Conservation (phyloP, 1,140 invertebrate species). For the Lasaia peninsularis region DNA sequence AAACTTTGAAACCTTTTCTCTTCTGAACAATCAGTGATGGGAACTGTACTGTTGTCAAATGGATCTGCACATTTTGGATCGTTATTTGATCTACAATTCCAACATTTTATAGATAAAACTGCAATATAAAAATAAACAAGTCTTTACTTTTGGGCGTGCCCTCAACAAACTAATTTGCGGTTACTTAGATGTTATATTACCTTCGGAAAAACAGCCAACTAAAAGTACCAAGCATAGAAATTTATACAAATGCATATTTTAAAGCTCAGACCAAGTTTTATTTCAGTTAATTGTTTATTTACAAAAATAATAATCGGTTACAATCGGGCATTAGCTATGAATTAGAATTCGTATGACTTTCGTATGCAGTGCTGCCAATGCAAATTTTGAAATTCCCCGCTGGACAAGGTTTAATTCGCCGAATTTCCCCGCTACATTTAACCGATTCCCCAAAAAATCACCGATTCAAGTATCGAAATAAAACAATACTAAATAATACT, state of each 20-base stretch:
- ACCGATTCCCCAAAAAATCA: no score
- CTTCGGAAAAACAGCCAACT: slow-evolving; percentile 27
- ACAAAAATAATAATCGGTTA: neutral
- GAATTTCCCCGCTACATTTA: no score
- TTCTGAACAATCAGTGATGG: slow-evolving; percentile 90
- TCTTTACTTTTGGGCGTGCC: slow-evolving; percentile 46
- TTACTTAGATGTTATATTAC: slow-evolving; percentile 29
- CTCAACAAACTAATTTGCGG: neutral
- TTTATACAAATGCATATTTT: neutral
- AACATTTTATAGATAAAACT: slow-evolving; percentile 91
- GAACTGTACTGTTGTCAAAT: slow-evolving; percentile 93
- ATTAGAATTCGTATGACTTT: no score
- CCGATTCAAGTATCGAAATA: no score
- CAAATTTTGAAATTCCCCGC: no score
- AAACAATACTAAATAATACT: no score
- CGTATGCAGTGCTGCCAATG: no score
- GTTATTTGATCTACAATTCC: slow-evolving; percentile 91
- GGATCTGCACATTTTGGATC: slow-evolving; percentile 95
- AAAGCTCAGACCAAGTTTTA: neutral
- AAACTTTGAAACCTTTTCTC: slow-evolving; percentile 82
- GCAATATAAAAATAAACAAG: slow-evolving; percentile 53
- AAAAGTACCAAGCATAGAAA: slow-evolving; percentile 20
- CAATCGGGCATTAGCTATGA: no score
- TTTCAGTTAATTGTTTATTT: neutral
- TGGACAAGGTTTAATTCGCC: no score